A percentile compares a stretch with the other conserved stretches of the same genome.
Conservation (phyloP, 2,797 vertebrate species). For the Rhabdophis nuchalis region DNA sequence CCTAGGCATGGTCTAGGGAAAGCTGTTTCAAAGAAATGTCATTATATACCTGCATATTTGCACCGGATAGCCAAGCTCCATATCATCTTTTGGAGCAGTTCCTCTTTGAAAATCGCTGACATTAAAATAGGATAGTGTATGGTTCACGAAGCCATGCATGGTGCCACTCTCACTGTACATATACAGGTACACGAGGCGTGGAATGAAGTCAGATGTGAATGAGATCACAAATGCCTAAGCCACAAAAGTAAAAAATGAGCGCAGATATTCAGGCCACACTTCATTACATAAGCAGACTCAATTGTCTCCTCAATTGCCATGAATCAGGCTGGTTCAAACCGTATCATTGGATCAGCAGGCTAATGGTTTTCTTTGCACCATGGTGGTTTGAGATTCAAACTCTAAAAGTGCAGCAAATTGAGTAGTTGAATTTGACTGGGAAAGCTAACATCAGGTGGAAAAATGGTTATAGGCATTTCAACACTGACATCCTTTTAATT, state of each 20-base stretch:
- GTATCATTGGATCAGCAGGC: background rate
- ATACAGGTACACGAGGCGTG: constrained; percentile 93
- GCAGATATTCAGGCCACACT: constrained; percentile 24
- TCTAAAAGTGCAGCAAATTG: accelerated
- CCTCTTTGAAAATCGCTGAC: constrained; percentile 86
- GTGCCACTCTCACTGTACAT: constrained; percentile 90
- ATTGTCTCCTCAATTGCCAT: accelerated
- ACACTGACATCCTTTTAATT: background rate
- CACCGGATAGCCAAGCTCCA: constrained; percentile 82
- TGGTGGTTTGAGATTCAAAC: background rate
- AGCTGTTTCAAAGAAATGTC: background rate
- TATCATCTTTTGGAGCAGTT: constrained; percentile 79
- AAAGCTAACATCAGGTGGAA: background rate
- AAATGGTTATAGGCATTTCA: background rate
- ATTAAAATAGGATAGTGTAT: constrained; percentile 92
- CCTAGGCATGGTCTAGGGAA: background rate
- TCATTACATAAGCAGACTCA: constrained; percentile 23
- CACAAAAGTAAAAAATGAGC: constrained; percentile 63
- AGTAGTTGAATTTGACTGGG: background rate
- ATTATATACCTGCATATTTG: constrained; percentile 84
- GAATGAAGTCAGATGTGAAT: constrained; percentile 98
- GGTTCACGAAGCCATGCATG: constrained; percentile 92
- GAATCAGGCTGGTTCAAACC: background rate
- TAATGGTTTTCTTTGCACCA: background rate
- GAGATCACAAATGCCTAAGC: constrained; percentile 94